phyloP scores from a whole-genome alignment of 2,797 vertebrate species.

The Propithecus perrieri region DNA sequence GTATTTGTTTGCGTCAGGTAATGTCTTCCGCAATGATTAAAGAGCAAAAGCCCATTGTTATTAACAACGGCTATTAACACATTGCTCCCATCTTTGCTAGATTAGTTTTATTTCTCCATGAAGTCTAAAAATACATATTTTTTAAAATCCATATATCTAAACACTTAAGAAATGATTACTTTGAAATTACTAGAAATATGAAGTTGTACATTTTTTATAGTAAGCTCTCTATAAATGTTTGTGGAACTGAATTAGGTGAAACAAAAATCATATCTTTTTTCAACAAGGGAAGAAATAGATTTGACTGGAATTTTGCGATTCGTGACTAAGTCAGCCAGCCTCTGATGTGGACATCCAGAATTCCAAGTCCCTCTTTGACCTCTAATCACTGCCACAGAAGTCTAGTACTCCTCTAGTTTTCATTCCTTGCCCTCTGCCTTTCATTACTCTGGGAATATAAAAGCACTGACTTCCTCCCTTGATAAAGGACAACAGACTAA shows the following conservation, averaged over 20 bases:
- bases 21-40: not conserved
- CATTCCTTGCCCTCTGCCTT: not conserved
- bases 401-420: not conserved
- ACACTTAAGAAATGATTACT: not conserved
- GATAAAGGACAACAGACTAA: constrained; percentile 78
- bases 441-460: constrained; percentile 62
- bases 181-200: constrained; percentile 38
- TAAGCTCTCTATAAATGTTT: not conserved
- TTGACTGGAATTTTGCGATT: not conserved
- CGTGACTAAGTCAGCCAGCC: not conserved
- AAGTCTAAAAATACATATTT: not conserved
- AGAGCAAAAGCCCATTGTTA: constrained; percentile 49
- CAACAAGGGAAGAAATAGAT: not conserved
- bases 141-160: not conserved
- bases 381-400: not conserved
- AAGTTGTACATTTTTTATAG: constrained; percentile 49
- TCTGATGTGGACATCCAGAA: not conserved
- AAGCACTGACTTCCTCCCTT: constrained; percentile 66
- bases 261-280: not conserved
- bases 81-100: not conserved
- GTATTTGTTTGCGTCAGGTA: not conserved
- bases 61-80: not conserved
- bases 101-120: not conserved
- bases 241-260: not conserved
- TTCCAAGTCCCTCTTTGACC: not conserved